These are phyloP conservation scores for Corynorhinus townsendii DNA, from an alignment of 2,113 vertebrate species.

Conservation along the genomic window DNA sequence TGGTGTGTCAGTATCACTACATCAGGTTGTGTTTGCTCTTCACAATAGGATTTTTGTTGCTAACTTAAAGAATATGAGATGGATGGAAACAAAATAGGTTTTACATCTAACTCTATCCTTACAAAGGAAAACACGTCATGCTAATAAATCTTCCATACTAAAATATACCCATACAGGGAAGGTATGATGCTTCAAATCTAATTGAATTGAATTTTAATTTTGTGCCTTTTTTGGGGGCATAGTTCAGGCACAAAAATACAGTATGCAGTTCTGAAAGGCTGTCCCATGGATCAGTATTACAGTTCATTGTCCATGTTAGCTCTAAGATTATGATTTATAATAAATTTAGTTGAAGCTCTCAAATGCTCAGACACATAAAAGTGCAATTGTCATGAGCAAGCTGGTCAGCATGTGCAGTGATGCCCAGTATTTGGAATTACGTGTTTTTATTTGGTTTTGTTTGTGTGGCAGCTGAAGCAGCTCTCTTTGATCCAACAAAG, in stretches of 20 bases:
- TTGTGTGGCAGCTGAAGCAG: conserved; percentile 55
- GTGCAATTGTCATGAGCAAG: not conserved
- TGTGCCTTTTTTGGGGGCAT: not conserved
- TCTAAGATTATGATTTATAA: conserved; percentile 22
- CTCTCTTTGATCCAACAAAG: conserved; percentile 62
- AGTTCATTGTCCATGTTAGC: not conserved
- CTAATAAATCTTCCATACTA: conserved; percentile 31
- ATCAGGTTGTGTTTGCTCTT: conserved; percentile 17
- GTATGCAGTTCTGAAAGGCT: not conserved
- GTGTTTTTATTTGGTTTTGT: conserved; percentile 66
- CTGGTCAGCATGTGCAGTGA: not conserved
- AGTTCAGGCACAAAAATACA: not conserved
- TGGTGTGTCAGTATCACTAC: not conserved
- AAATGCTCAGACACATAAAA: conserved; percentile 2
- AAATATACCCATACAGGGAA: not conserved
- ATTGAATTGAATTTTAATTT: conserved; percentile 36
- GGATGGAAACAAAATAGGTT: conserved; percentile 20
- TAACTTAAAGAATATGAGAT: conserved; percentile 6
- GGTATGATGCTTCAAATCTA: conserved; percentile 36
- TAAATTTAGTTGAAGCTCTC: conserved; percentile 20
- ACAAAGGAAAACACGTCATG: not conserved
- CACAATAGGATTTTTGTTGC: conserved; percentile 33
- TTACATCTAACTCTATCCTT: not conserved
- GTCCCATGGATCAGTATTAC: not conserved
- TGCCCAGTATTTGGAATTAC: not conserved